Conservation (phyloP, 2,888 invertebrate genomes). For the Microctonus hyperodae region DNA sequence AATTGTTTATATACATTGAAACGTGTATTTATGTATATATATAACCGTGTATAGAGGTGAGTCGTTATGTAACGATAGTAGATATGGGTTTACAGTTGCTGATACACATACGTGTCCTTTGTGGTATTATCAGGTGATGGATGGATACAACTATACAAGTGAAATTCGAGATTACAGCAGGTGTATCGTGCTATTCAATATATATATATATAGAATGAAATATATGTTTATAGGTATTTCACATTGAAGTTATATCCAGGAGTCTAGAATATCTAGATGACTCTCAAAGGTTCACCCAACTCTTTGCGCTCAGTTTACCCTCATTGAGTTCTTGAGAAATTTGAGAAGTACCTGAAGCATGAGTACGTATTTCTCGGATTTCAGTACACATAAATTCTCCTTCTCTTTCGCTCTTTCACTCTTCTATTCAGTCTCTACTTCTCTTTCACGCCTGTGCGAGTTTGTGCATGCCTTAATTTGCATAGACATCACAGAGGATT, state of each 20-base stretch:
- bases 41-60: background rate
- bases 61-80: background rate
- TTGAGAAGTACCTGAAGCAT: constrained; percentile 20
- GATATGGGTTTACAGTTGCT: background rate
- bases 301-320: constrained; percentile 23
- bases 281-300: constrained; percentile 16
- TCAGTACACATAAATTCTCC: background rate
- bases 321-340: constrained; percentile 28
- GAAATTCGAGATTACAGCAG: constrained; percentile 13
- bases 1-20: too few relatives aligned
- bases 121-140: constrained; percentile 5
- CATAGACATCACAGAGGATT: background rate
- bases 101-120: background rate
- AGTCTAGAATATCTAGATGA: background rate
- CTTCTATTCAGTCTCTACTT: background rate
- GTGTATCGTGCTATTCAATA: background rate
- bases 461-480: background rate
- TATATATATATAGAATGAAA: background rate
- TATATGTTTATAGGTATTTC: background rate
- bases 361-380: constrained; percentile 1
- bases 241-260: background rate
- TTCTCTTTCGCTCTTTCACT: background rate
- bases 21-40: constrained; percentile 23
- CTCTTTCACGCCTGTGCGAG: background rate
- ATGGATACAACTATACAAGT: background rate